Evolutionary conservation across 2,113 vertebrate genomes (phyloP).

Genomic region (Macquaria ambigua): DNA sequence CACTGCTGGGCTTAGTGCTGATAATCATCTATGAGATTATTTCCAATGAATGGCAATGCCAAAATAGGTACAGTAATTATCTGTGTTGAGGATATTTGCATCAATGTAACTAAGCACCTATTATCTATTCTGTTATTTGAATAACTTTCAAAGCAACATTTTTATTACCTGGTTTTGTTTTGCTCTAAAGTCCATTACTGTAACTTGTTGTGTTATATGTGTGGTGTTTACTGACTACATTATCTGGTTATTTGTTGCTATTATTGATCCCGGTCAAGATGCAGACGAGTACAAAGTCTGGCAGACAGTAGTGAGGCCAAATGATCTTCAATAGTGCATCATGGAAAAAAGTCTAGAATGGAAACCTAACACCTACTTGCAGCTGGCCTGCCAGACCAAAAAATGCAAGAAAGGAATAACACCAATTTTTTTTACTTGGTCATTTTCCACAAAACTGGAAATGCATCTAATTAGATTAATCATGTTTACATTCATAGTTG

Average conservation of each 20-base stretch:
- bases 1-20: background rate
- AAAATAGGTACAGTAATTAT: background rate
- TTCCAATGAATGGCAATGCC: background rate
- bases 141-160: background rate
- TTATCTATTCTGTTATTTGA: background rate
- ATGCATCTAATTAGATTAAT: background rate
- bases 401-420: constrained; percentile 10
- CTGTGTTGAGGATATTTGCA: background rate
- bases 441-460: background rate
- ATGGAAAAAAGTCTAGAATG: constrained; percentile 54
- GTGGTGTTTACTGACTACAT: constrained; percentile 20
- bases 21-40: background rate
- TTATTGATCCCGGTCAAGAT: constrained; percentile 48
- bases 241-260: constrained; percentile 45
- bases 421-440: background rate
- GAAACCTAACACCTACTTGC: constrained; percentile 58
- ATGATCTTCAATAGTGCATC: constrained; percentile 46
- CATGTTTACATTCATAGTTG: background rate
- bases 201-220: background rate
- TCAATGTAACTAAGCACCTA: background rate
- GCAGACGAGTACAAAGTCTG: constrained; percentile 50
- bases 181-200: background rate
- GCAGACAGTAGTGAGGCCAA: constrained; percentile 31
- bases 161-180: background rate
- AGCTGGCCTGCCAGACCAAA: background rate